Evolutionary conservation across 2,113 vertebrate genomes (phyloP), one percentile per base, ranked within the genome.

Genomic region (Sphaerodactylus townsendi): DNA sequence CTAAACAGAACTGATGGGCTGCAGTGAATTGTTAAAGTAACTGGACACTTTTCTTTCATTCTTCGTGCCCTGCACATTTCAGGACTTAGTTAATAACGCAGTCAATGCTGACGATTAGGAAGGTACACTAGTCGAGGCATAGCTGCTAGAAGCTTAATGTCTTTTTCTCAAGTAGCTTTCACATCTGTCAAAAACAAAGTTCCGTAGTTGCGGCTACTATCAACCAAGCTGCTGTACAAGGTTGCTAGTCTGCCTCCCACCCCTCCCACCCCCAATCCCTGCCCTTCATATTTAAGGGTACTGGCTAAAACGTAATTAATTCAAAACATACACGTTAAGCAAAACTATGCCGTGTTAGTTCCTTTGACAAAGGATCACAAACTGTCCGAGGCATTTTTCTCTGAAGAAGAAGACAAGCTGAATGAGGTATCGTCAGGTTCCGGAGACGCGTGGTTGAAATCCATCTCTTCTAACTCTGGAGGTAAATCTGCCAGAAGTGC

Each of bases 401-500:
- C 98, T 71, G 98, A 99, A 96, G 97, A 96, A 95, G 98, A 99
- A 33, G 98, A 97, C 93, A 97, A 93, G 84, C 96, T 96, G 94
- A 95, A 94, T 95, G 92, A 97, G 94, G 96, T 97, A 96, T 96
- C 93, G 82, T 96, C 95, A 44, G 95, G 93, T 83, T 97, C 96
- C 0, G 84, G 94, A 50, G 95, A 97, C 28, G 93, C 93, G 69
- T 96, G 94, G 85, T 92, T 96, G 93, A 95, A 95, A 92, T 98
- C 97, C 97, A 96, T 97, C 93, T 97, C 97, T 95, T 99, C 98
- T 91, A 97, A 96, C 87, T 97, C 97, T 87, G 98, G 97, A 98
- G 98, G 98, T 97, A 99, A 98, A 95, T 98, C 97, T 94, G 96
- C 96, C 85, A 99, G 96, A 92, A 99, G 97, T 89, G 97, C 98